Base-by-base conservation (phyloP, 2,113 vertebrate genomes). In the Pristiophorus japonicus region DNA sequence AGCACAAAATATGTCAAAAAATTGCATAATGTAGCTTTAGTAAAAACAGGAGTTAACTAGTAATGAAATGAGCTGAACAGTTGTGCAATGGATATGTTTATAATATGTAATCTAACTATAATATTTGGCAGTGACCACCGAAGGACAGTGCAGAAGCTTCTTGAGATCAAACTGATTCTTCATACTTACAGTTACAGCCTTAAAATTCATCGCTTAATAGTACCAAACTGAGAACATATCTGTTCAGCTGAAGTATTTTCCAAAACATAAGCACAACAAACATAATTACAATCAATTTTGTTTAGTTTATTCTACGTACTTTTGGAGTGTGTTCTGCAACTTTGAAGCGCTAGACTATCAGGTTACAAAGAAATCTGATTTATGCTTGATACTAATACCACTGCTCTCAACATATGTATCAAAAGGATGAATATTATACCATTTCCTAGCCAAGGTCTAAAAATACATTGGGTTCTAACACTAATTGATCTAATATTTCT, bases 241-340 rank as follows among this genome's bases (percentile, higher is more conserved):
- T 65, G 18, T 66, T 30, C 42, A 55, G 7, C 85, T 94, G 14
- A 42, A 67, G 45, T 51, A 45, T 34, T 47, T 94, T 94, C 24
- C 45, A 70, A 94, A 12, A 70, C 2, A 34, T 6, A 94, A 30
- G 42, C 42, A 47, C 24, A 94, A 94, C 42, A 94, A 22, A 42
- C 63, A 94, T 67, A 66, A 67, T 70, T 94, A 47, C 22, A 94
- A 67, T 66, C 63, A 94, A 47, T 45, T 94, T 45, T 94, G 63
- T 11, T 66, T 38, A 45, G 63, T 94, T 27, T 67, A 45, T 65
- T 94, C 38, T 94, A 45, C 34, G 14, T 70, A 73, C 42, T 70
- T 92, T 6, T 92, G 59, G 59, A 65, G 34, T 38, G 59, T 8
- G 20, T 8, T 51, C 93, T 34, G 10, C 27, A 94, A 70, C 66